A percentile compares a stretch with the other conserved stretches of the same genome.
These are phyloP conservation scores for Leptinotarsa tumamoca DNA, from an alignment of 2,888 invertebrate genomes.

Conservation along the genomic window DNA sequence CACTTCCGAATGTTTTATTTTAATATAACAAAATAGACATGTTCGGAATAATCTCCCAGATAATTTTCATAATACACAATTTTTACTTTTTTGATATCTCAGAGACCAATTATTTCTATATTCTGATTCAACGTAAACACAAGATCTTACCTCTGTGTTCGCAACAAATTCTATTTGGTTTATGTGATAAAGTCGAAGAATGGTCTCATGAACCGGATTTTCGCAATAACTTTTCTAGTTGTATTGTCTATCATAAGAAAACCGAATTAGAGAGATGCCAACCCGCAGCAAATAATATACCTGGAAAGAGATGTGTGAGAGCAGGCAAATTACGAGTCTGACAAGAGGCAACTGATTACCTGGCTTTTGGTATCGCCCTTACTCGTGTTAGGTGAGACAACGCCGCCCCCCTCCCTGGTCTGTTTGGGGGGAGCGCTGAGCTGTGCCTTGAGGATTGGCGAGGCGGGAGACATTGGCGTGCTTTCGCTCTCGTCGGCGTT, in stretches of 20 bases:
- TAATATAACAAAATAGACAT: no score
- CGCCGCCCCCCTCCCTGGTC: constrained; percentile 52
- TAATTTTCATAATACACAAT: no score
- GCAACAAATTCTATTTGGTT: no score
- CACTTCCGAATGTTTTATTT: no score
- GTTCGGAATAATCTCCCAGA: no score
- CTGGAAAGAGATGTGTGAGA: background rate
- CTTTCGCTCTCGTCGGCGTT: constrained; percentile 41
- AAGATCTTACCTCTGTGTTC: no score
- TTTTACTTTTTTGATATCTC: no score
- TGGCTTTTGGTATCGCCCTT: constrained; percentile 69
- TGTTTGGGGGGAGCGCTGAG: constrained; percentile 77
- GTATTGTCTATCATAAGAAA: constrained; percentile 11
- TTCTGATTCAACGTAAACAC: no score
- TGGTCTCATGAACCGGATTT: background rate
- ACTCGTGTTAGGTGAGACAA: constrained; percentile 60
- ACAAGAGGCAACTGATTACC: constrained; percentile 65
- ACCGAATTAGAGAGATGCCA: background rate
- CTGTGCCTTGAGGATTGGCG: constrained; percentile 87
- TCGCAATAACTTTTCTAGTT: background rate
- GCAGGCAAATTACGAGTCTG: background rate
- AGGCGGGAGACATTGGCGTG: constrained; percentile 72
- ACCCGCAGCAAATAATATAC: background rate
- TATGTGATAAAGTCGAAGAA: background rate
- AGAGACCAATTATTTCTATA: no score